Evolutionary conservation across 2,797 vertebrate species (phyloP).

Genomic region (Lateolabrax maculatus): DNA sequence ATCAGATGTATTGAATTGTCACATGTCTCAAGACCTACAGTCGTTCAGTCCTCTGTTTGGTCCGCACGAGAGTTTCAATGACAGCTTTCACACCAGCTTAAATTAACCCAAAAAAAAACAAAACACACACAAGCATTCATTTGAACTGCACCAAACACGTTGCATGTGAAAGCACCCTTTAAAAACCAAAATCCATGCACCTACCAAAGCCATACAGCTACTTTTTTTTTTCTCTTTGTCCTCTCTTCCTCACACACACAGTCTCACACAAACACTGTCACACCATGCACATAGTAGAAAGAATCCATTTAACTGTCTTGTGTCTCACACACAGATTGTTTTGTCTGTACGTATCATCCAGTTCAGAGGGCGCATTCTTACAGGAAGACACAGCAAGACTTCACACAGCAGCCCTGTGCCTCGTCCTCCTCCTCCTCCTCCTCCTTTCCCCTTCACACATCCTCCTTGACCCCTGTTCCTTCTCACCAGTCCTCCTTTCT

Average conservation of each 20-base stretch:
- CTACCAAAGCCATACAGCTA: neutral
- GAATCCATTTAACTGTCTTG: slow-evolving; percentile 63
- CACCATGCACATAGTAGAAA: slow-evolving; percentile 34
- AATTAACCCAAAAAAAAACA: neutral
- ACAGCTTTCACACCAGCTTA: neutral
- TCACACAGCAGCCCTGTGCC: slow-evolving; percentile 50
- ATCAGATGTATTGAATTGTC: neutral
- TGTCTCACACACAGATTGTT: slow-evolving; percentile 73
- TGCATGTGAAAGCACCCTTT: neutral
- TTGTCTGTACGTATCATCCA: slow-evolving; percentile 77
- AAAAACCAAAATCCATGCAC: neutral
- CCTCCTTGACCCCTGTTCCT: slow-evolving; percentile 26
- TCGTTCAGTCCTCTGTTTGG: neutral
- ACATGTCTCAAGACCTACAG: neutral
- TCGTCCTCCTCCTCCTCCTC: slow-evolving; percentile 14
- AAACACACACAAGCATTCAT: neutral
- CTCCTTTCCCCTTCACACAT: slow-evolving; percentile 24
- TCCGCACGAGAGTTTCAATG: neutral
- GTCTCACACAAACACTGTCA: slow-evolving; percentile 7
- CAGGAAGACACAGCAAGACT: slow-evolving; percentile 71
- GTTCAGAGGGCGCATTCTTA: slow-evolving; percentile 80
- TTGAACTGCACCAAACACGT: neutral
- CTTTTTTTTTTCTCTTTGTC: neutral
- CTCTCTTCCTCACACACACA: neutral
- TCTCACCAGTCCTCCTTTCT: slow-evolving; percentile 14